These are phyloP conservation scores for Ypsolopha scabrella DNA, from an alignment of 2,888 invertebrate species.

Conservation along the genomic window DNA sequence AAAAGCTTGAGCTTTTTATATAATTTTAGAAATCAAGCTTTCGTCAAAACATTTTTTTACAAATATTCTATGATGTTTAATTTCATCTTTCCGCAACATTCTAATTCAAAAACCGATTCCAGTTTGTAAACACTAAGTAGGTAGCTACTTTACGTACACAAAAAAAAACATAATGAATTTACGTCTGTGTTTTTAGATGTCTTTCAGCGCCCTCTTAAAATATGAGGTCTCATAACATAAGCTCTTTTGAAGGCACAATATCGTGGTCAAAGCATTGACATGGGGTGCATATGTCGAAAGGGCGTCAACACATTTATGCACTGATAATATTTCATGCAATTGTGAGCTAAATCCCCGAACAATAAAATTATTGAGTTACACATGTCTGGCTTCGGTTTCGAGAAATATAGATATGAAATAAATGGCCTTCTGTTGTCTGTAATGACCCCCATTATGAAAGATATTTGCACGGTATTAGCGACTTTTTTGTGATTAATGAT, in stretches of 20 bases:
- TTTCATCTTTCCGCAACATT: neutral
- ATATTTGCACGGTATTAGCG: neutral
- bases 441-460: constrained; percentile 37
- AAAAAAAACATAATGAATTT: constrained; percentile 5
- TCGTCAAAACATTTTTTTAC: too few species aligned
- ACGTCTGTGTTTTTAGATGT: too few species aligned
- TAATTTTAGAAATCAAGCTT: too few species aligned
- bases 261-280: constrained; percentile 18
- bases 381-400: constrained; percentile 21
- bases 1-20: too few species aligned
- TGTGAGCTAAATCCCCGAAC: constrained; percentile 42
- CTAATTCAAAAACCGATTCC: neutral
- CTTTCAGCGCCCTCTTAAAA: too few species aligned
- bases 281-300: constrained; percentile 34
- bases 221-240: constrained; percentile 6
- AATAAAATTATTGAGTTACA: constrained; percentile 53
- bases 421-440: constrained; percentile 42
- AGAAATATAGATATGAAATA: constrained; percentile 60
- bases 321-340: constrained; percentile 57
- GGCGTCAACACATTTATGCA: constrained; percentile 20
- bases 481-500: neutral
- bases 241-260: constrained; percentile 8
- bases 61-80: neutral
- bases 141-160: neutral
- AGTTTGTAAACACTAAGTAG: neutral